phyloP scores from a whole-genome alignment of 2,888 invertebrate species.

The Eulithis testata region DNA sequence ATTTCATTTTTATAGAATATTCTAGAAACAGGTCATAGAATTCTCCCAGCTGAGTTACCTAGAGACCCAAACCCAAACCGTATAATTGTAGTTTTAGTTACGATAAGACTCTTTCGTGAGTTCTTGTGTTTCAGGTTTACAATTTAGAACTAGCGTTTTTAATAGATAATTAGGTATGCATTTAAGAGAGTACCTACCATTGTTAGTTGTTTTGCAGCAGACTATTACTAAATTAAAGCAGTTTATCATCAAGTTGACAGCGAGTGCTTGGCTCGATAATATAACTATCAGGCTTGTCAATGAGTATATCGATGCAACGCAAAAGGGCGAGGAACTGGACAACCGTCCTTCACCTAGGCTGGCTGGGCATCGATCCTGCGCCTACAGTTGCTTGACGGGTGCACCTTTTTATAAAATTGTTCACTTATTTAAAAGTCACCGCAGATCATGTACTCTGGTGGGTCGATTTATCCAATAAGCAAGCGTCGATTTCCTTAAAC shows the following conservation, averaged over 20 bases:
- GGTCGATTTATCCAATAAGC: conserved; percentile 26
- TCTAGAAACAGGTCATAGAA: conserved; percentile 35
- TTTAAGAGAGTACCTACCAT: too few species aligned
- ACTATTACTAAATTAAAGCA: too few species aligned
- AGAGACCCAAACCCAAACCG: too few species aligned
- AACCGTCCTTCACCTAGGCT: conserved; percentile 79
- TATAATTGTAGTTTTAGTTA: too few species aligned
- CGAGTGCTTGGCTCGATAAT: neutral
- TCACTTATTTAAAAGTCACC: conserved; percentile 60
- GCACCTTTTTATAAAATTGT: conserved; percentile 71
- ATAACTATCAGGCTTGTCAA: conserved; percentile 47
- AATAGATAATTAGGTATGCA: too few species aligned
- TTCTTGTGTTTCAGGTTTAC: too few species aligned
- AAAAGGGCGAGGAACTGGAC: conserved; percentile 70
- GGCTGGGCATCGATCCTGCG: conserved; percentile 74
- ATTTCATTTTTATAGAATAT: conserved; percentile 28
- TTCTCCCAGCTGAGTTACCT: conserved; percentile 18
- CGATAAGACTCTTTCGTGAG: too few species aligned
- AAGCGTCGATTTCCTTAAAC: conserved; percentile 33
- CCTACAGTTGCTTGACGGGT: conserved; percentile 70
- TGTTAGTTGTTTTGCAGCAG: too few species aligned
- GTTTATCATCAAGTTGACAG: neutral
- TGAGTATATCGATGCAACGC: conserved; percentile 49
- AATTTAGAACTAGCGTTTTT: too few species aligned
- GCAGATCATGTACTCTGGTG: conserved; percentile 34